Evolutionary conservation across 2,113 vertebrate species (phyloP), one percentile per base, ranked within the genome.

Genomic region (Sula dactylatra): DNA sequence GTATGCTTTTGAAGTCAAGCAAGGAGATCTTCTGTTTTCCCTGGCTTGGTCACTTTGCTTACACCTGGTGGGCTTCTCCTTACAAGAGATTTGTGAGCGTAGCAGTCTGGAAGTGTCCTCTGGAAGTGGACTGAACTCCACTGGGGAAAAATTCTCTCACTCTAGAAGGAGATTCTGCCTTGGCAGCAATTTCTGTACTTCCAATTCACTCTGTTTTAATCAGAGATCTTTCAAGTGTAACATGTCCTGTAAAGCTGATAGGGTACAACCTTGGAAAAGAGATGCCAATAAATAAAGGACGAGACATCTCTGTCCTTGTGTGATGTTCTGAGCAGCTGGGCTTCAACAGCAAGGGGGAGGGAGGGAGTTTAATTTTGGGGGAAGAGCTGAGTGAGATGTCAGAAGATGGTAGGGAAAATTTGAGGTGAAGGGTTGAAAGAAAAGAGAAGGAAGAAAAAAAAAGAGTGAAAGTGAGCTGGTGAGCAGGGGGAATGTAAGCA

Each of bases 221-320:
- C 88, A 56, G 77, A 88, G 92, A 24, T 94, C 69, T 96, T 95
- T 95, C 81, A 92, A 95, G 88, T 96, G 86, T 88, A 92, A 90
- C 94, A 74, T 67, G 56, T 71, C 56, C 94, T 64, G 18, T 91
- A 87, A 97, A 82, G 80, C 65, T 82, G 92, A 89, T 82, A 84
- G 64, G 77, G 45, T 93, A 82, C 80, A 87, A 56, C 93, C 93
- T 96, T 95, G 94, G 36, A 67, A 66, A 83, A 50, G 82, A 47
- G 27, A 90, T 77, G 71, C 58, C 78, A 56, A n/a, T 94, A 96
- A 94, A 95, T 95, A 91, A 94, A 74, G 54, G 65, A 93, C 65
- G 74, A 77, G 50, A 40, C 25, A 18, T 93, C 50, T 79, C 59
- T 88, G 73, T 85, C 87, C 90, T 95, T 93, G 62, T 80, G 61